phyloP scores from a whole-genome alignment of 2,888 invertebrate genomes.

The Pollenia griseotomentosa region DNA sequence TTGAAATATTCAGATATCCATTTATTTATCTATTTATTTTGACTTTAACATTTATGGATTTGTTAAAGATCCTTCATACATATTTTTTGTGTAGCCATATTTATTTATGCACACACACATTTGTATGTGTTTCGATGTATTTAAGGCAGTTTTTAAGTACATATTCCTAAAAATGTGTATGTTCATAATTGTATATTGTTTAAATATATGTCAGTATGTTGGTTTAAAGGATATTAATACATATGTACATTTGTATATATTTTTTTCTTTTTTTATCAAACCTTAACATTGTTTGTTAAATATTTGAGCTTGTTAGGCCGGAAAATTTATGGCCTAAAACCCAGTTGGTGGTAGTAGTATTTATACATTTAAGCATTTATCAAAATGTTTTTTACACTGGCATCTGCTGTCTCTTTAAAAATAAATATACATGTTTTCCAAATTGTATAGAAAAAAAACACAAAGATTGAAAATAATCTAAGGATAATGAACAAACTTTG shows the following conservation, averaged over 20 bases:
- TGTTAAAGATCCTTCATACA: constrained; percentile 40
- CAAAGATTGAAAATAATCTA: constrained; percentile 50
- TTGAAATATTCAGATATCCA: too few relatives aligned
- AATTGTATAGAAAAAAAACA: background rate
- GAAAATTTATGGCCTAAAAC: constrained; percentile 60
- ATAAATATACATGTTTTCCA: constrained; percentile 1
- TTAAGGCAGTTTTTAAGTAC: background rate
- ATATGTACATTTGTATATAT: too few relatives aligned
- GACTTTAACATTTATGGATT: constrained; percentile 55
- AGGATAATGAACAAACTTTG: constrained; percentile 44
- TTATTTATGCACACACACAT: background rate
- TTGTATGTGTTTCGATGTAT: constrained; percentile 18
- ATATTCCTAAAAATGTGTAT: background rate
- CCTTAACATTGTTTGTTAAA: constrained; percentile 52
- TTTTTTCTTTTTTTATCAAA: constrained; percentile 6
- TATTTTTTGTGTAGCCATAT: constrained; percentile 11
- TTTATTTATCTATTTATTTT: constrained; percentile 33
- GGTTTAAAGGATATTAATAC: background rate
- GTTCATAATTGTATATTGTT: background rate
- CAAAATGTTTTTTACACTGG: constrained; percentile 56
- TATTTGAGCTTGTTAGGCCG: constrained; percentile 62
- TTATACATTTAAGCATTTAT: constrained; percentile 63
- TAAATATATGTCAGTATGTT: constrained; percentile 49
- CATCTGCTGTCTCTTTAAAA: constrained; percentile 30
- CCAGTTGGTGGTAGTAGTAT: constrained; percentile 51